Evolutionary conservation across 2,113 vertebrate species (phyloP), one percentile per base, ranked within the genome.

Genomic region (Cyanistes caeruleus): DNA sequence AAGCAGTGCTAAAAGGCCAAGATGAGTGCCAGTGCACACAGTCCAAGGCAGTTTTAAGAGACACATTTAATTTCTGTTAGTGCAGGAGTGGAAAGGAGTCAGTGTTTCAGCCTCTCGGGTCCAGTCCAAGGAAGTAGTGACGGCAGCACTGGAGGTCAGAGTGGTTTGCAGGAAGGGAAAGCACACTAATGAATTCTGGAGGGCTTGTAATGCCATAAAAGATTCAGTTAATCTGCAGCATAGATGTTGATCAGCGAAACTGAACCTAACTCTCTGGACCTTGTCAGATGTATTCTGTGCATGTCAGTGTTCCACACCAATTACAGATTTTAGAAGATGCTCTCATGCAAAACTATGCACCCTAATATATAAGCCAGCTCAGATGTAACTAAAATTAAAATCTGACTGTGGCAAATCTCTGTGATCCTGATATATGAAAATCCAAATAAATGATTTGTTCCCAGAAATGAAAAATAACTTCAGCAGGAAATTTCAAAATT

Each of bases 371-470:
- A 98, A 98, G 96, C 97, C 92, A 81, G 90, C 96, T 97, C 97
- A 97, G 96, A 98, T 97, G 98, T 98, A 96, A 97, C 98, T 98
- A 98, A 98, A 98, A 98, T 97, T 98, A 98, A 98, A 98, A 98
- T 98, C 98, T 98, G 97, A 97, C 98, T 98, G 98, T 98, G 97
- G 98, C 97, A 98, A 98, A 98, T 98, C 98, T 98, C 98, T 98
- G 91, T 98, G 97, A 98, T 98, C 98, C 98, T 98, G 98, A 98
- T 98, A 98, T 98, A 98, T 98, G 98, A 98, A 98, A 98, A 98
- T 98, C 98, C 98, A 98, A 97, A 98, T 97, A 98, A 97, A 97
- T 97, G 93, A 98, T 98, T 98, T 98, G 97, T 98, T 98, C 97
- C 98, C 97, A 98, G 98, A 98, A 98, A 98, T 98, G 98, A 98